These are phyloP conservation scores for Lasioglossum baleicum DNA, from an alignment of 1,140 invertebrate genomes.

Conservation along the genomic window DNA sequence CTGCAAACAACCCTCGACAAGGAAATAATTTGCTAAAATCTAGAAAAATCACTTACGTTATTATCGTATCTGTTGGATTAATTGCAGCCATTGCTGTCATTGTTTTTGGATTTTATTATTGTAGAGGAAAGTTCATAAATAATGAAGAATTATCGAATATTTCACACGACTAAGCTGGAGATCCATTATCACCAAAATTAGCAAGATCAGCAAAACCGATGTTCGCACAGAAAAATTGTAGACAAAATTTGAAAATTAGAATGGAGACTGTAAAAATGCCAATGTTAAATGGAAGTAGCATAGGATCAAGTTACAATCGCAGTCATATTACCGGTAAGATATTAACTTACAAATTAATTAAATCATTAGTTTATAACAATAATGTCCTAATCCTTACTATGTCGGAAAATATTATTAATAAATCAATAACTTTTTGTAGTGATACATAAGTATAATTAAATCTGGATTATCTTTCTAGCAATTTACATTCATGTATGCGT, in stretches of 20 bases:
- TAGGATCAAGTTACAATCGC: conserved; percentile 86
- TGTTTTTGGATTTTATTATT: conserved; percentile 72
- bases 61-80: conserved; percentile 75
- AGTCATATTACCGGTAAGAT: conserved; percentile 85
- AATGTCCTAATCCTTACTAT: too few relatives aligned
- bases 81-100: conserved; percentile 78
- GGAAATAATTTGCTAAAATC: conserved; percentile 68
- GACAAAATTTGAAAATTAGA: conserved; percentile 78
- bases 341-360: too few relatives aligned
- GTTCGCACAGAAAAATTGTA: conserved; percentile 75
- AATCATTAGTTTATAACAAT: too few relatives aligned
- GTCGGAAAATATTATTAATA: too few relatives aligned
- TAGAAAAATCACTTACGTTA: conserved; percentile 79
- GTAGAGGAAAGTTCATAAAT: conserved; percentile 66
- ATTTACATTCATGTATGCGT: too few relatives aligned
- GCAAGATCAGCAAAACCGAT: conserved; percentile 71
- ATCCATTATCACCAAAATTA: conserved; percentile 81
- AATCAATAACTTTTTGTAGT: too few relatives aligned
- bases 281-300: conserved; percentile 82
- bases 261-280: conserved; percentile 84
- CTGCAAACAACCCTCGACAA: conserved; percentile 67
- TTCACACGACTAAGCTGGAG: conserved; percentile 82
- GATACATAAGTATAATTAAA: too few relatives aligned
- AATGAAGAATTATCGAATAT: conserved; percentile 79
- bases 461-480: too few relatives aligned